phyloP scores from a whole-genome alignment of 2,797 vertebrate genomes.

The Chromobotia macracanthus region DNA sequence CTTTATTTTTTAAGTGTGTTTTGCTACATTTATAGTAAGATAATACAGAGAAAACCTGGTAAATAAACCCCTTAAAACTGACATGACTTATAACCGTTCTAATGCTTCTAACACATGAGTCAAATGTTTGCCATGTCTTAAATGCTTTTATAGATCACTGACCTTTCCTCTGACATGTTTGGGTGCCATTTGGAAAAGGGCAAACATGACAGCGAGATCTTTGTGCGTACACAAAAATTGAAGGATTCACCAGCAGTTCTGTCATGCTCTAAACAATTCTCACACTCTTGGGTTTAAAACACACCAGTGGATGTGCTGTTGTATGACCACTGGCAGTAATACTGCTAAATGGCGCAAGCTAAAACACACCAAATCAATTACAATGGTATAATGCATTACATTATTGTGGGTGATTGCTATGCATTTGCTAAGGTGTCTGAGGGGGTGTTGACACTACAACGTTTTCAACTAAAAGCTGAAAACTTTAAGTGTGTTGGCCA shows the following conservation, averaged over 20 bases:
- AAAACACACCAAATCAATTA: neutral
- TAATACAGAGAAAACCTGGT: neutral
- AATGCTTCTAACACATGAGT: slow-evolving; percentile 1
- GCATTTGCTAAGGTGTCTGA: neutral
- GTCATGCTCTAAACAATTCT: slow-evolving; percentile 23
- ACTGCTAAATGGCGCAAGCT: neutral
- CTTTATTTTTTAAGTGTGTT: no score
- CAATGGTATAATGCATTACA: neutral
- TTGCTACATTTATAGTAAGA: neutral
- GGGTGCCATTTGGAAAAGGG: slow-evolving; percentile 70
- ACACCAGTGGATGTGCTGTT: neutral
- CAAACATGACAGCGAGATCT: slow-evolving; percentile 61
- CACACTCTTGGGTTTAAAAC: neutral
- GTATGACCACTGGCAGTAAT: no score
- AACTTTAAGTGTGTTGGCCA: no score
- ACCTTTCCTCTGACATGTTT: slow-evolving; percentile 71
- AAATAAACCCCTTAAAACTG: slow-evolving; percentile 25
- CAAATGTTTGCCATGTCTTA: slow-evolving; percentile 55
- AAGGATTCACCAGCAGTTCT: slow-evolving; percentile 43
- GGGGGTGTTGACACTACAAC: no score
- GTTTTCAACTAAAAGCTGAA: no score
- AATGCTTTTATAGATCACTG: slow-evolving; percentile 65
- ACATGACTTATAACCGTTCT: slow-evolving; percentile 10
- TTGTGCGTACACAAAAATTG: slow-evolving; percentile 42
- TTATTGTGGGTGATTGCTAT: no score